A percentile compares a stretch with the other conserved stretches of the same genome.
These are phyloP conservation scores for Paelopatides confundens DNA, from an alignment of 53 echinoderm and acorn worm species.

Conservation along the genomic window DNA sequence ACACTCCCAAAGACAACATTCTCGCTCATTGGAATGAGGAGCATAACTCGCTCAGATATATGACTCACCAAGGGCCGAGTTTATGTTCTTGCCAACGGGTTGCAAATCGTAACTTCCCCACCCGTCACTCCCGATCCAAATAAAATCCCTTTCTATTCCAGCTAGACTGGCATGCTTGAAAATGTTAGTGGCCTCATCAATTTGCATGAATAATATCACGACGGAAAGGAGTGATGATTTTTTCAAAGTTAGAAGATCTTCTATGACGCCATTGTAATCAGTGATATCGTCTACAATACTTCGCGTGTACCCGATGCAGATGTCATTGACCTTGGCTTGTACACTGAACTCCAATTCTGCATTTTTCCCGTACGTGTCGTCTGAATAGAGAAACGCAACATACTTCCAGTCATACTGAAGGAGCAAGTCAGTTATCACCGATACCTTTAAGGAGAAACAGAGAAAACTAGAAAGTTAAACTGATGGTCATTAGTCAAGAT, in stretches of 20 bases:
- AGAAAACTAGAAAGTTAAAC: too few species aligned
- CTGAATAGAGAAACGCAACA: conserved; percentile 91
- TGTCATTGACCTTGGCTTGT: conserved; percentile 52
- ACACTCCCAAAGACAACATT: too few species aligned
- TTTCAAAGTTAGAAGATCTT: conserved; percentile 8
- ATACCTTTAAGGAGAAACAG: conserved; percentile 53
- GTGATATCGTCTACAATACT: conserved; percentile 55
- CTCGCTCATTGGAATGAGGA: too few species aligned
- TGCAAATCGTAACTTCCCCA: conserved; percentile 90
- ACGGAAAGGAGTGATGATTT: conserved; percentile 39
- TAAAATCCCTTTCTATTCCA: conserved; percentile 68
- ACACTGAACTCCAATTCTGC: conserved; percentile 73
- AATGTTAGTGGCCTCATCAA: conserved; percentile 73
- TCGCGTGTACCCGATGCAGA: conserved; percentile 78
- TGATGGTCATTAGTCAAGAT: too few species aligned
- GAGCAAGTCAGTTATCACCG: conserved; percentile 81
- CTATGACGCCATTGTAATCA: not conserved
- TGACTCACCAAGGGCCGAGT: conserved; percentile 83
- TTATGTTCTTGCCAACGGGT: conserved; percentile 65
- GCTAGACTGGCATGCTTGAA: conserved; percentile 65
- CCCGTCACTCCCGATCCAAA: conserved; percentile 98
- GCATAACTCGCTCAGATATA: too few species aligned
- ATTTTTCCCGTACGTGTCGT: conserved; percentile 90
- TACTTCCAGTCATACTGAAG: conserved; percentile 85
- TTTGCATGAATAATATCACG: conserved; percentile 87